Evolutionary conservation across 2,797 vertebrate species (phyloP).

Genomic region (Capromys pilorides): DNA sequence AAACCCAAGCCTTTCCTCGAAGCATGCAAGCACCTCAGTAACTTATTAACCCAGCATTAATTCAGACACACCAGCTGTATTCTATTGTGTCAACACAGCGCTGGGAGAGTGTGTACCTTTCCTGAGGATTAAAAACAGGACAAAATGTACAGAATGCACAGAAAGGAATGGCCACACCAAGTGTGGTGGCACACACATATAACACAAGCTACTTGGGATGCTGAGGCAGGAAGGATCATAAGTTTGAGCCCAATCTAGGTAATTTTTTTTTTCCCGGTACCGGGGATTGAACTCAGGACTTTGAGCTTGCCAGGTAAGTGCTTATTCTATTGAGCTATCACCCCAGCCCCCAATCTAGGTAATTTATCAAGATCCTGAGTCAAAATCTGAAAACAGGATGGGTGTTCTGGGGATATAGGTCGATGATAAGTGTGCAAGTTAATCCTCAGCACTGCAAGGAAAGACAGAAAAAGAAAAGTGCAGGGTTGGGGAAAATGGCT

Average conservation of each 20-base stretch:
- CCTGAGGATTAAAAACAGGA: neutral
- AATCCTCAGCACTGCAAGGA: no score
- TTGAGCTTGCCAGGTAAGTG: no score
- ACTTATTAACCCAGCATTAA: neutral
- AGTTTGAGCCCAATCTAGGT: neutral
- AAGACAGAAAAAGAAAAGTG: neutral
- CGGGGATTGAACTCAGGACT: no score
- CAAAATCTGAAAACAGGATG: neutral
- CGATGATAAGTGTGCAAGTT: neutral
- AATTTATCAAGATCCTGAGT: neutral
- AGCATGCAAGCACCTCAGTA: neutral
- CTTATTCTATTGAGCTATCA: no score
- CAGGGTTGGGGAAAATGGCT: fast-evolving
- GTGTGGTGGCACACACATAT: neutral
- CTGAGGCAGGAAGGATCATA: neutral
- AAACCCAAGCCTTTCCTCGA: constrained; percentile 44
- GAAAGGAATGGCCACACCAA: neutral
- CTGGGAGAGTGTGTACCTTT: neutral
- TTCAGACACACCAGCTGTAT: neutral
- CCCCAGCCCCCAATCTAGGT: neutral
- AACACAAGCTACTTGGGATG: neutral
- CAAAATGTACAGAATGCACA: neutral
- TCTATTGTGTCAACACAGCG: neutral
- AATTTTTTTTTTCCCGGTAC: no score
- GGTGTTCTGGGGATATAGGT: neutral